phyloP scores from a whole-genome alignment of 2,888 invertebrate species.

The Chesias legatella region DNA sequence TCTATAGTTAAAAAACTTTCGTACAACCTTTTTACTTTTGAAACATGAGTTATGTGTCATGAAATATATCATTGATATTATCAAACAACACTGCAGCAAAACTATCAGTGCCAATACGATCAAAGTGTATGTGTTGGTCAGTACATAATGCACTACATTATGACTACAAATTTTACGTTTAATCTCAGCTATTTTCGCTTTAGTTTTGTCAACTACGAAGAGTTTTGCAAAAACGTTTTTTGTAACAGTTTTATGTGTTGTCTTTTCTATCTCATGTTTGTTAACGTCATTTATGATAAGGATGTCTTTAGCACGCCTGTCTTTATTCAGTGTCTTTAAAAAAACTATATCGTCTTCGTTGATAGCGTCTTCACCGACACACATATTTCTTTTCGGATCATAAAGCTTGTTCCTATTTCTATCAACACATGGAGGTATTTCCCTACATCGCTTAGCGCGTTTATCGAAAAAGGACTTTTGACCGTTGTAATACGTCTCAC shows the following conservation, averaged over 20 bases:
- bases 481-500: conserved; percentile 60
- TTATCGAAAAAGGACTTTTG: conserved; percentile 44
- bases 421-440: conserved; percentile 42
- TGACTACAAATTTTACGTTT: conserved; percentile 1
- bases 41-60: conserved; percentile 40
- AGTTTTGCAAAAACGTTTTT: neutral
- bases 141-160: conserved; percentile 18
- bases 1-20: conserved; percentile 55
- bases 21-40: conserved; percentile 42
- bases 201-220: neutral
- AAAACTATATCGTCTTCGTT: conserved; percentile 45
- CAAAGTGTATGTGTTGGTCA: conserved; percentile 39
- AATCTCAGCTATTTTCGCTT: neutral
- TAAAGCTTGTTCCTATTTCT: conserved; percentile 39
- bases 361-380: conserved; percentile 38
- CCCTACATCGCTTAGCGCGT: conserved; percentile 42
- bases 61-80: conserved; percentile 51
- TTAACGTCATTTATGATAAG: conserved; percentile 38
- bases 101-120: conserved; percentile 40
- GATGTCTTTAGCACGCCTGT: conserved; percentile 44
- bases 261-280: conserved; percentile 5
- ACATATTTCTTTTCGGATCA: conserved; percentile 49
- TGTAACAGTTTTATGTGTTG: neutral
- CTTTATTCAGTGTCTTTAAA: conserved; percentile 39
- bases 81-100: conserved; percentile 50